phyloP scores from a whole-genome alignment of 2,113 vertebrate genomes.

The Haemorhous mexicanus region DNA sequence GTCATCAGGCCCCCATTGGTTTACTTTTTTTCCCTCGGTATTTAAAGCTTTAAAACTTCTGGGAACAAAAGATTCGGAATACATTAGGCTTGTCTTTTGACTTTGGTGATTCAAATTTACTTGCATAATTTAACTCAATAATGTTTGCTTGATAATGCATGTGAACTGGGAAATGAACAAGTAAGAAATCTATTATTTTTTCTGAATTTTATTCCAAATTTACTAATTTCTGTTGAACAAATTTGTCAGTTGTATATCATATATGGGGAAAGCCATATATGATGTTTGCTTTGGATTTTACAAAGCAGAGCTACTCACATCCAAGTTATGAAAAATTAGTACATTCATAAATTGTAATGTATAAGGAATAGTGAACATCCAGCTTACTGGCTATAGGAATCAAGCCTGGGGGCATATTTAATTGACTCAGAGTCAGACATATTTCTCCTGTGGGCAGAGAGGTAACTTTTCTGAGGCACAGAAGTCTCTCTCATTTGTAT shows the following conservation, averaged over 20 bases:
- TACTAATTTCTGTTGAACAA: not conserved
- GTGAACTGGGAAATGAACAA: not conserved
- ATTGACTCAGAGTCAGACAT: not conserved
- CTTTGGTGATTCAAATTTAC: not conserved
- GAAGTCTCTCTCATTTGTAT: not conserved
- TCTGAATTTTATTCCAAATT: not conserved
- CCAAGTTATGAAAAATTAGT: not conserved
- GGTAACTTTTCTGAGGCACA: slow-evolving; percentile 21
- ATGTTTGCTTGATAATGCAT: slow-evolving; percentile 8
- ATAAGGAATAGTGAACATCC: not conserved
- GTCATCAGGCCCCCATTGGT: not conserved
- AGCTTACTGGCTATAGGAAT: not conserved
- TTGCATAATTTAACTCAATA: not conserved
- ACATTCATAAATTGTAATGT: not conserved
- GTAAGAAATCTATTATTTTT: not conserved
- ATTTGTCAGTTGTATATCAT: not conserved
- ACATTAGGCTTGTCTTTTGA: not conserved
- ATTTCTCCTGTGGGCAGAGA: slow-evolving; percentile 2
- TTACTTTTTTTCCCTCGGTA: not conserved
- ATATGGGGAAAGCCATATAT: not conserved
- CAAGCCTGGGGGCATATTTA: slow-evolving; percentile 28
- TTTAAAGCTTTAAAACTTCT: not conserved
- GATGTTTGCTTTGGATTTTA: not conserved
- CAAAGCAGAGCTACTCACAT: not conserved
- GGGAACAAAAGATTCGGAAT: not conserved